Conservation (phyloP, 2,888 invertebrate species). For the Patella pellucida region DNA sequence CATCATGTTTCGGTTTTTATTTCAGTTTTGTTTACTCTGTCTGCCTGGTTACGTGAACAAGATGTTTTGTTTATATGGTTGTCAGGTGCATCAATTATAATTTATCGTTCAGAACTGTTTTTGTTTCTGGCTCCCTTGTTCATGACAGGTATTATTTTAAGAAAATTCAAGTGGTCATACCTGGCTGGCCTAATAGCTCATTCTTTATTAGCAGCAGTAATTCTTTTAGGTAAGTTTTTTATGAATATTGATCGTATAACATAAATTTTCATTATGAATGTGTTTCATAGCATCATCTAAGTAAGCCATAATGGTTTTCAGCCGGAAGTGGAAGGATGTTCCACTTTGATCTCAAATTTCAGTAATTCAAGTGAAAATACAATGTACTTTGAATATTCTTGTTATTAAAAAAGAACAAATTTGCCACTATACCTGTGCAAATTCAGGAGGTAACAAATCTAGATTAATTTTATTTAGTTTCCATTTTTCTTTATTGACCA, state of each 20-base stretch:
- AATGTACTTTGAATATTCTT: no score
- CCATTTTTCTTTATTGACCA: not conserved
- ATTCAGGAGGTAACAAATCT: not conserved
- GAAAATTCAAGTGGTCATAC: not conserved
- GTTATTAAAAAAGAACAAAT: no score
- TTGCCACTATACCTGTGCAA: no score
- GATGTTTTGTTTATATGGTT: conserved; percentile 83
- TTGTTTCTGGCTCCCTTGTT: conserved; percentile 84
- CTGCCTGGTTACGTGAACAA: conserved; percentile 86
- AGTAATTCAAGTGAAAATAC: no score
- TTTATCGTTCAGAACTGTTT: conserved; percentile 91
- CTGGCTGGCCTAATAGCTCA: conserved; percentile 21
- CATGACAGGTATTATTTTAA: not conserved
- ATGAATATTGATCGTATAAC: no score
- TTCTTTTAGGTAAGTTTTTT: conserved; percentile 75
- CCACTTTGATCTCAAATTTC: no score
- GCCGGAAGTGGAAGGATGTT: no score
- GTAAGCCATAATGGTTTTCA: no score
- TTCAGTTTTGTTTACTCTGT: conserved; percentile 87
- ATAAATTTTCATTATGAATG: no score
- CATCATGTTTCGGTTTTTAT: conserved; percentile 21
- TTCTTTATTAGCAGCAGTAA: conserved; percentile 67
- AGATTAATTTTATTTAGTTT: not conserved
- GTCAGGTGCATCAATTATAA: conserved; percentile 88
- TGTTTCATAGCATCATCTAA: no score